phyloP scores from a whole-genome alignment of 2,797 vertebrate genomes.

The Propithecus deckenii region DNA sequence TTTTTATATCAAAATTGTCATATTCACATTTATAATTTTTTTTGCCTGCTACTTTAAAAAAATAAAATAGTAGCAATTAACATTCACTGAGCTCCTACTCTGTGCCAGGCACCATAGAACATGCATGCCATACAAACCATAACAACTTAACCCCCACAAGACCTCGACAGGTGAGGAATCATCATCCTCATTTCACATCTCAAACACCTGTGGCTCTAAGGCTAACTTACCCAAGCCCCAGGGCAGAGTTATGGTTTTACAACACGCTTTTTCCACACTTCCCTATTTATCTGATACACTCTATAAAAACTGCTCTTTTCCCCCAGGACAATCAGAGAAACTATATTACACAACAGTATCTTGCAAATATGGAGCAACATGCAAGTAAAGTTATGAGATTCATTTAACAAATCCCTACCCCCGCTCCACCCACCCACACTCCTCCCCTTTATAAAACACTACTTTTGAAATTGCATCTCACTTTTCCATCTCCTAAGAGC shows the following conservation, averaged over 20 bases:
- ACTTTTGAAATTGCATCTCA: not conserved
- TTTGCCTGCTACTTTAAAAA: not conserved
- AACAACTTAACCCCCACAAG: not conserved
- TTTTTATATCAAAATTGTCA: not conserved
- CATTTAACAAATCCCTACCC: not conserved
- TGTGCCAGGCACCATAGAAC: not conserved
- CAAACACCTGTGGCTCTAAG: not conserved
- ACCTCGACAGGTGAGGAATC: not conserved
- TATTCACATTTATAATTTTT: not conserved
- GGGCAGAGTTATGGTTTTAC: not conserved
- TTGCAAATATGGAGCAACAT: not conserved
- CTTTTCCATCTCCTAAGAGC: not conserved
- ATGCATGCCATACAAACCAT: too few relatives aligned
- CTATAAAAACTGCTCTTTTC: not conserved
- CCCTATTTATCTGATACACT: not conserved
- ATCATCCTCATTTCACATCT: not conserved
- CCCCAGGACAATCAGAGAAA: not conserved
- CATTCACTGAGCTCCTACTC: not conserved
- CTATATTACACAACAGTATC: accelerated
- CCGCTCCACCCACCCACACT: not conserved
- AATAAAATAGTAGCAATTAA: not conserved
- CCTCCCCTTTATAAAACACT: not conserved
- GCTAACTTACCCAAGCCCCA: not conserved
- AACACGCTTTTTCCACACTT: accelerated
- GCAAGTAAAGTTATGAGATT: not conserved